Percentiles rank a stretch among this genome's conserved stretches.
These are phyloP conservation scores for Crotalus tigris DNA, from an alignment of 2,113 vertebrate species.

Conservation along the genomic window DNA sequence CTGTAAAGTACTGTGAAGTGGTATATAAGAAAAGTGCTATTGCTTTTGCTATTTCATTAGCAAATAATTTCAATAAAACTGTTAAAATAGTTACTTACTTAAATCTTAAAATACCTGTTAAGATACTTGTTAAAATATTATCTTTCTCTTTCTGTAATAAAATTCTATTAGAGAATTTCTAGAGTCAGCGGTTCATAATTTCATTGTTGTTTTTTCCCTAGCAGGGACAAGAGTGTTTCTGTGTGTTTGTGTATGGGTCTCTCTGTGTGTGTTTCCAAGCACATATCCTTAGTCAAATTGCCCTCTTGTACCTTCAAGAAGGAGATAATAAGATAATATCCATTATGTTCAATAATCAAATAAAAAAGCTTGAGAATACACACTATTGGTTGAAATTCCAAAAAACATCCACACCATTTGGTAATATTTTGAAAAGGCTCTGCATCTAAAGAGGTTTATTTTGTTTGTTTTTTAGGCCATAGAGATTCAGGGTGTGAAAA, in stretches of 20 bases:
- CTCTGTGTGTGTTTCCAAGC: not conserved
- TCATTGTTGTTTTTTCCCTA: not conserved
- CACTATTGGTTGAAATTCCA: no score
- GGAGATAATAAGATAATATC: not conserved
- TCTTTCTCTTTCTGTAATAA: not conserved
- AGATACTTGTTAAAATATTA: not conserved
- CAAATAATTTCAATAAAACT: not conserved
- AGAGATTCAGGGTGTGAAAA: slow-evolving; percentile 58
- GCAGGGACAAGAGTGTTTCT: not conserved
- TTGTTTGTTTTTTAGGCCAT: slow-evolving; percentile 41
- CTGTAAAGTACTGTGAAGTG: not conserved
- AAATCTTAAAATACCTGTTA: not conserved
- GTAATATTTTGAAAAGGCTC: not conserved
- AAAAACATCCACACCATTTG: not conserved
- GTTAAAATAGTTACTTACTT: not conserved
- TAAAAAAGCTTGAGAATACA: not conserved
- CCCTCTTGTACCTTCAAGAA: not conserved
- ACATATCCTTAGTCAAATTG: not conserved
- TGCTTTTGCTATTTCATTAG: not conserved
- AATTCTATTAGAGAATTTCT: not conserved
- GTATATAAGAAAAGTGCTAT: not conserved
- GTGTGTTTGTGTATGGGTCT: not conserved
- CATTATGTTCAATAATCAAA: not conserved
- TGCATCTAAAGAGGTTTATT: not conserved
- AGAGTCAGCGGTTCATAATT: not conserved